These are phyloP conservation scores for Idaea straminata DNA, from an alignment of 2,888 invertebrate species.

Conservation along the genomic window DNA sequence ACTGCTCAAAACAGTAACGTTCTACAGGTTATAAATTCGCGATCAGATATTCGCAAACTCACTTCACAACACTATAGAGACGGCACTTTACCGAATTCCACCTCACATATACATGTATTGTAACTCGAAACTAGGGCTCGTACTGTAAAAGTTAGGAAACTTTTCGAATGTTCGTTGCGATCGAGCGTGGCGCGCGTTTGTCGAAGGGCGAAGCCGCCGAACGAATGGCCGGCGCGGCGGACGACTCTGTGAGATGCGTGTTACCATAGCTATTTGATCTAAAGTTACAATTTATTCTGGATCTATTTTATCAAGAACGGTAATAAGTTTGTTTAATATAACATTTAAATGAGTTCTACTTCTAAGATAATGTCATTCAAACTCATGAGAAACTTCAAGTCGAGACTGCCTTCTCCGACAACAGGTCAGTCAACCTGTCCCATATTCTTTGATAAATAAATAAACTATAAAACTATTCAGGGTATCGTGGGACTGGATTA, in stretches of 20 bases:
- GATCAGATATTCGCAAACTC: constrained; percentile 60
- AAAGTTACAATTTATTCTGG: not conserved
- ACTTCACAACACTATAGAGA: constrained; percentile 62
- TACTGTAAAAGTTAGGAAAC: constrained; percentile 66
- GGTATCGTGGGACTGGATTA: too few species aligned
- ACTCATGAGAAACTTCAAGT: too few species aligned
- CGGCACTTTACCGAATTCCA: constrained; percentile 47
- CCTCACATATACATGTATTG: constrained; percentile 61
- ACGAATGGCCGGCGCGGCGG: constrained; percentile 36
- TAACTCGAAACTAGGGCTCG: constrained; percentile 51
- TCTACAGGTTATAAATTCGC: constrained; percentile 64
- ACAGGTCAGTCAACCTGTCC: too few species aligned
- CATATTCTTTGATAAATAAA: too few species aligned
- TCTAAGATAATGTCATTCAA: too few species aligned
- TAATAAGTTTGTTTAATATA: too few species aligned
- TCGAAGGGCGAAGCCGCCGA: constrained; percentile 58
- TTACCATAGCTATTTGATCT: not conserved
- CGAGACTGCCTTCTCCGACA: too few species aligned
- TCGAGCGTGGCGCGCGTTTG: constrained; percentile 49
- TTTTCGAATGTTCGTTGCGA: constrained; percentile 61
- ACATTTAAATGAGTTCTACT: too few species aligned
- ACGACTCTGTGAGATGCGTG: not conserved
- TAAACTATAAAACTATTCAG: too few species aligned
- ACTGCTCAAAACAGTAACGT: constrained; percentile 73
- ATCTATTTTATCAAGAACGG: not conserved